Percentiles rank a stretch among this genome's conserved stretches.
These are phyloP conservation scores for Branchellion lobata DNA, from an alignment of 2,888 invertebrate species.

Conservation along the genomic window DNA sequence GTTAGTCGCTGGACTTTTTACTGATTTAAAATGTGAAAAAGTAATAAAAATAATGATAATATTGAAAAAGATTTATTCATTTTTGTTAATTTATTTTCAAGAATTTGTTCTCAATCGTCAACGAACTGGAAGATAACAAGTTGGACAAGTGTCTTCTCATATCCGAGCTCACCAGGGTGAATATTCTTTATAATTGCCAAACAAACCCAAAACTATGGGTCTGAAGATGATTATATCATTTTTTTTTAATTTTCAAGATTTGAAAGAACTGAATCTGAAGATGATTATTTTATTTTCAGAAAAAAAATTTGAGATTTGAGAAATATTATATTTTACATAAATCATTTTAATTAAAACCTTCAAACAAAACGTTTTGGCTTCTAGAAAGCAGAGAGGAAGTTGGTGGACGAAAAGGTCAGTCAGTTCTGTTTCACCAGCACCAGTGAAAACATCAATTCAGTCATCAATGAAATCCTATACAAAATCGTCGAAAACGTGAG, in stretches of 20 bases:
- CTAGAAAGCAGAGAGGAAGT: constrained; percentile 40
- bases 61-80: background rate
- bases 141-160: constrained; percentile 41
- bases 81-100: background rate
- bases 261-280: too few relatives aligned
- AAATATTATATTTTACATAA: too few relatives aligned
- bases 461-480: constrained; percentile 44
- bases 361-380: background rate
- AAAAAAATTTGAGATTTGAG: too few relatives aligned
- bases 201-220: background rate
- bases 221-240: background rate
- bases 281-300: too few relatives aligned
- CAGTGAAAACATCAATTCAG: constrained; percentile 38
- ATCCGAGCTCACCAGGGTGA: constrained; percentile 35
- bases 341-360: background rate
- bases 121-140: constrained; percentile 45
- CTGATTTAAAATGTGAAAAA: too few relatives aligned
- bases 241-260: too few relatives aligned
- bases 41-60: constrained; percentile 11
- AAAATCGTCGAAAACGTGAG: constrained; percentile 41
- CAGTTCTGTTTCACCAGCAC: constrained; percentile 35
- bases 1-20: too few relatives aligned
- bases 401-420: constrained; percentile 40
- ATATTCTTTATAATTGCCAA: background rate
- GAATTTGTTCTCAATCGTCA: constrained; percentile 41